A percentile compares a stretch with the other conserved stretches of the same genome.
phyloP scores from a whole-genome alignment of 2,888 invertebrate genomes.

The Drosophila pegasa region DNA sequence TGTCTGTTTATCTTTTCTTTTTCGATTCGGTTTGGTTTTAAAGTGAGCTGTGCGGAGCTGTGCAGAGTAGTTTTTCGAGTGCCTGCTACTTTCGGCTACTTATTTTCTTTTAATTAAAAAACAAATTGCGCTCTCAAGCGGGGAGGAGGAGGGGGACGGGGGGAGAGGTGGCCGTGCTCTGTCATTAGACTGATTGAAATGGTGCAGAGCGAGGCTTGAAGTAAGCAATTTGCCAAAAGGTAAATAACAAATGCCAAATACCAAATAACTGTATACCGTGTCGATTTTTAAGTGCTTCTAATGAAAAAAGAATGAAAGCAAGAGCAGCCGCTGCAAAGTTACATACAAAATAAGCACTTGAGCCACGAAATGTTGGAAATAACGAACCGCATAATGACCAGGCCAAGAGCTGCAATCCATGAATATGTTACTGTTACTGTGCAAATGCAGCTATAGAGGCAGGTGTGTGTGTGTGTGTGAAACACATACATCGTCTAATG shows the following conservation, averaged over 20 bases:
- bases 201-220: constrained; percentile 51
- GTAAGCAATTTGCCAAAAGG: constrained; percentile 69
- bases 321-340: constrained; percentile 39
- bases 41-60: constrained; percentile 3
- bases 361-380: constrained; percentile 73
- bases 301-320: constrained; percentile 43
- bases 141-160: too few species aligned
- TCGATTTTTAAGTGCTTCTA: constrained; percentile 77
- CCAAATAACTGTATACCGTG: constrained; percentile 73
- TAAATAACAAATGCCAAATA: constrained; percentile 71
- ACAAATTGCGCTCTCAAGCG: constrained; percentile 59
- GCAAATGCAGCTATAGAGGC: background rate
- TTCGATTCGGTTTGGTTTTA: constrained; percentile 37
- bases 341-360: constrained; percentile 71
- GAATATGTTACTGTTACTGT: constrained; percentile 25
- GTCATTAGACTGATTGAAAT: constrained; percentile 77
- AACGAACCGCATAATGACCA: constrained; percentile 76
- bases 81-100: constrained; percentile 45
- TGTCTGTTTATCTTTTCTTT: constrained; percentile 62
- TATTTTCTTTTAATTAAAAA: constrained; percentile 79
- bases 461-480: constrained; percentile 14
- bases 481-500: constrained; percentile 49
- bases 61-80: constrained; percentile 40
- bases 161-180: too few species aligned
- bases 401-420: constrained; percentile 40